Evolutionary conservation across 2,797 vertebrate species (phyloP).

Genomic region (Helostoma temminkii): DNA sequence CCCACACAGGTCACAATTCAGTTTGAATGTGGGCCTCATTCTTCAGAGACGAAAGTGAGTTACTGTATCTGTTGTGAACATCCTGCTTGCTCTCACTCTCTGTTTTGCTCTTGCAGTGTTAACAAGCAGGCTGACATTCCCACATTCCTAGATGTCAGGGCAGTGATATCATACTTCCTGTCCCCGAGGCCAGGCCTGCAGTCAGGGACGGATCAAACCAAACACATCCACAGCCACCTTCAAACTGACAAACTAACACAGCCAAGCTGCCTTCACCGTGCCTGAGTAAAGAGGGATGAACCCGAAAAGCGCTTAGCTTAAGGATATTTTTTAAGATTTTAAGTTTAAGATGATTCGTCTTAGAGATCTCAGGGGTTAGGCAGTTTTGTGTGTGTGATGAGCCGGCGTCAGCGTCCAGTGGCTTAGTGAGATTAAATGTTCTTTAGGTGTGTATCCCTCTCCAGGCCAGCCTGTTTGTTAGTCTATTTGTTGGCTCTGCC

Average conservation of each 20-base stretch:
- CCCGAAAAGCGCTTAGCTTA: slow-evolving; percentile 41
- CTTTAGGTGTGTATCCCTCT: slow-evolving; percentile 66
- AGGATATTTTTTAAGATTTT: slow-evolving; percentile 53
- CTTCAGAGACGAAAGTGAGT: slow-evolving; percentile 26
- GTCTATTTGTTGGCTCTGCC: slow-evolving; percentile 59
- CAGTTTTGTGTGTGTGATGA: slow-evolving; percentile 57
- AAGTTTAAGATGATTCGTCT: slow-evolving; percentile 59
- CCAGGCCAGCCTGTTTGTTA: slow-evolving; percentile 54
- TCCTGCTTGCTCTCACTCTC: slow-evolving; percentile 36
- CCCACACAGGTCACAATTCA: not conserved
- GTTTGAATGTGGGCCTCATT: slow-evolving; percentile 2
- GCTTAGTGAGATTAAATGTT: slow-evolving; percentile 71
- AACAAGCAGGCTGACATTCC: slow-evolving; percentile 77
- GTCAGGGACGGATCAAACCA: slow-evolving; percentile 77
- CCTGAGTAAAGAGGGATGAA: slow-evolving; percentile 37
- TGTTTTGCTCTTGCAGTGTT: slow-evolving; percentile 54
- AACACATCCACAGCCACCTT: slow-evolving; percentile 45
- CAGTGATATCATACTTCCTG: slow-evolving; percentile 85
- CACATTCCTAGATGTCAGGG: slow-evolving; percentile 82
- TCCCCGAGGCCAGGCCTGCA: slow-evolving; percentile 65
- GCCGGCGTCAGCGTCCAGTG: slow-evolving; percentile 53
- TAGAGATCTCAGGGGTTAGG: slow-evolving; percentile 37
- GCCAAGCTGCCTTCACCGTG: slow-evolving; percentile 15
- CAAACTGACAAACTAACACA: slow-evolving; percentile 14
- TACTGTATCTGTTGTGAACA: slow-evolving; percentile 33